Evolutionary conservation across 2,888 invertebrate species (phyloP).

Genomic region (Pachymerium ferrugineum): DNA sequence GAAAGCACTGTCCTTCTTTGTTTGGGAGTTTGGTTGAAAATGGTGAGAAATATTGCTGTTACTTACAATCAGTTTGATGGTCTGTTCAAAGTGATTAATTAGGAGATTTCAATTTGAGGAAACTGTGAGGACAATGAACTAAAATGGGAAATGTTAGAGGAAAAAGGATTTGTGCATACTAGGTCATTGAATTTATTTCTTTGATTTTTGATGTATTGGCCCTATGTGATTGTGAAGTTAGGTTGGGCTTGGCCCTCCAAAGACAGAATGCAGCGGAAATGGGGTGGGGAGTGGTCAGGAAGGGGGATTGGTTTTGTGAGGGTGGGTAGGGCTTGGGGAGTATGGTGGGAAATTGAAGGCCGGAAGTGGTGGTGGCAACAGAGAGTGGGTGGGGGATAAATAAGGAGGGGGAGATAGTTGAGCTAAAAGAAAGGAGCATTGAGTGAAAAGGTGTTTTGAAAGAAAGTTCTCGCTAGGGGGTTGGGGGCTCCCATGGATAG

Average conservation of each 20-base stretch:
- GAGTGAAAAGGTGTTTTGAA: neutral
- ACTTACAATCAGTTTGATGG: no score
- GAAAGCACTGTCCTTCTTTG: no score
- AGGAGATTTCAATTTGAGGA: no score
- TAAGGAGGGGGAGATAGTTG: neutral
- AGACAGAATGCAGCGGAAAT: conserved; percentile 14
- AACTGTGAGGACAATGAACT: no score
- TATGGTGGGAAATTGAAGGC: conserved; percentile 13
- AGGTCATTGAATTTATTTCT: neutral
- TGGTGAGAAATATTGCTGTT: no score
- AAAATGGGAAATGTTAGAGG: no score
- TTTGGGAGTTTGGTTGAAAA: no score
- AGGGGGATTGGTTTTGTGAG: conserved; percentile 17
- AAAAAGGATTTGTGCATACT: neutral
- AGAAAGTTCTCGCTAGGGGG: neutral
- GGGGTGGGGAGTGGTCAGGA: conserved; percentile 12
- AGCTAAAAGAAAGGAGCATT: conserved; percentile 1
- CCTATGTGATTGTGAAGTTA: neutral
- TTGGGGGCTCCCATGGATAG: neutral
- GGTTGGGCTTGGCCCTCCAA: neutral
- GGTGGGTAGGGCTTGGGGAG: neutral
- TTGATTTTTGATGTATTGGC: neutral
- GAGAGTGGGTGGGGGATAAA: neutral
- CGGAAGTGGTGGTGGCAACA: conserved; percentile 16
- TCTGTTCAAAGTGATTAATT: no score